phyloP scores from a whole-genome alignment of 2,113 vertebrate genomes.

The Perognathus longimembris region DNA sequence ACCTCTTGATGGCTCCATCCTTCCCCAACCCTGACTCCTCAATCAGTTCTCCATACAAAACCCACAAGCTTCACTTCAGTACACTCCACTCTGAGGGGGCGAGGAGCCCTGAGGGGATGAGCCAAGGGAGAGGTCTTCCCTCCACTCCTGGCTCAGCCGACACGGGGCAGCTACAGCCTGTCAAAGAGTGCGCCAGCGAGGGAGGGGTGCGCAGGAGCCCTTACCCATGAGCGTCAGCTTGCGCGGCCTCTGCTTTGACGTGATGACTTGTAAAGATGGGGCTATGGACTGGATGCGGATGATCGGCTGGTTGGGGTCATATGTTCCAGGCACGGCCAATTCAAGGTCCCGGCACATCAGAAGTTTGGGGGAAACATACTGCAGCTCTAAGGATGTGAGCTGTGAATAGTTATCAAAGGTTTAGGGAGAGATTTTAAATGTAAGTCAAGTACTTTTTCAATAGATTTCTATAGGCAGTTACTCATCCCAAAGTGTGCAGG shows the following conservation, averaged over 20 bases:
- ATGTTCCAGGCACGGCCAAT: conserved; percentile 96
- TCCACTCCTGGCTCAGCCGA: neutral
- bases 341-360: conserved; percentile 99
- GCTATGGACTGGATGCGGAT: conserved; percentile 99
- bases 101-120: neutral
- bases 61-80: fast-evolving
- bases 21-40: neutral
- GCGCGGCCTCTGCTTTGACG: conserved; percentile 98
- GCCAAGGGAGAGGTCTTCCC: neutral
- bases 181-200: too few relatives aligned
- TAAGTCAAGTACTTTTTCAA: neutral
- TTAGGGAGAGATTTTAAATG: neutral
- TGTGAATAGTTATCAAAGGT: conserved; percentile 77
- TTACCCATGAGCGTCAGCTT: conserved; percentile 99
- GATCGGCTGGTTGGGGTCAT: conserved; percentile 98
- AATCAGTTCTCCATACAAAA: fast-evolving
- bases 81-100: neutral
- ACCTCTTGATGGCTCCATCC: neutral
- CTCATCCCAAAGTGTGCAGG: neutral
- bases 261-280: conserved; percentile 97
- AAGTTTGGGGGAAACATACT: conserved; percentile 98
- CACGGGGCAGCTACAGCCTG: neutral
- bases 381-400: conserved; percentile 97
- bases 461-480: neutral
- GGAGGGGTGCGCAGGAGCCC: conserved; percentile 36